Conservation (phyloP, 1,140 invertebrate genomes). For the Drosophila micromelanica region DNA sequence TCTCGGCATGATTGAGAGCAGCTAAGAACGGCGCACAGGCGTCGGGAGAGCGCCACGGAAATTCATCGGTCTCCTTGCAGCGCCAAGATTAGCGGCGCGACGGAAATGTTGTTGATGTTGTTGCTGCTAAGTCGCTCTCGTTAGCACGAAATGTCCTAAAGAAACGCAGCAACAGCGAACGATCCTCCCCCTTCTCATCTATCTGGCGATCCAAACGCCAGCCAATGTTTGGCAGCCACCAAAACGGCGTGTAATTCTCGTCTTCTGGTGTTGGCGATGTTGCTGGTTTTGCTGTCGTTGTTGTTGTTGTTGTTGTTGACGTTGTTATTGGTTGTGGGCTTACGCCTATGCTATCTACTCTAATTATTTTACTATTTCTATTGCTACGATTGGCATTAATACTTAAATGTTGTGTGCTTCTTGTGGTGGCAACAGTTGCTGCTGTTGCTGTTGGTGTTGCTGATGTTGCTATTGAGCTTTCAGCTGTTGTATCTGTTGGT, state of each 20-base stretch:
- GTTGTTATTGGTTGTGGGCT: slow-evolving; percentile 25
- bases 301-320: slow-evolving; percentile 26
- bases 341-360: slow-evolving; percentile 43
- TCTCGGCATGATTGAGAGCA: slow-evolving; percentile 34
- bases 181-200: slow-evolving; percentile 58
- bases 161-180: slow-evolving; percentile 66
- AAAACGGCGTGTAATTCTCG: slow-evolving; percentile 59
- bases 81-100: slow-evolving; percentile 14
- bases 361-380: slow-evolving; percentile 83
- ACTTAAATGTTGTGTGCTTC: slow-evolving; percentile 54
- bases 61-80: neutral
- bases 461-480: slow-evolving; percentile 15
- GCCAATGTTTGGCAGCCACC: slow-evolving; percentile 73
- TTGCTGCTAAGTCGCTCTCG: slow-evolving; percentile 7
- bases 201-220: slow-evolving; percentile 69
- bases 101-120: slow-evolving; percentile 16
- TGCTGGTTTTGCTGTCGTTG: neutral
- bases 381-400: slow-evolving; percentile 71
- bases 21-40: slow-evolving; percentile 11
- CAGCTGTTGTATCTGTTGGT: slow-evolving; percentile 24
- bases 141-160: slow-evolving; percentile 61
- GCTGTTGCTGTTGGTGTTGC: no score
- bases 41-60: neutral
- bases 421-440: slow-evolving; percentile 26
- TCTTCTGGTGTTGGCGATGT: slow-evolving; percentile 1